These are phyloP conservation scores for Anoncus sp. DNA, from an alignment of 2,888 invertebrate genomes.

Conservation along the genomic window DNA sequence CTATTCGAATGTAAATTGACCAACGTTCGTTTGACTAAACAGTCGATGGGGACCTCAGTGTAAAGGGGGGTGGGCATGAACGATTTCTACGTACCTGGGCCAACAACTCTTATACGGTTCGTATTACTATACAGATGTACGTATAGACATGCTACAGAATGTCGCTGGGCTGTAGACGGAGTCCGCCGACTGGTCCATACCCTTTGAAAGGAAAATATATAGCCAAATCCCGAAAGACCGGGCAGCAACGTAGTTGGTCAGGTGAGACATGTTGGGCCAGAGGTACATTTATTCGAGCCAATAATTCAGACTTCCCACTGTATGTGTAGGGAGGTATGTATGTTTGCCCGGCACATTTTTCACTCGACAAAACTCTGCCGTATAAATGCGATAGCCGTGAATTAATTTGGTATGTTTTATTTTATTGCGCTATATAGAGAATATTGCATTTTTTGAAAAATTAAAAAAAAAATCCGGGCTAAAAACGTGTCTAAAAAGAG, in stretches of 20 bases:
- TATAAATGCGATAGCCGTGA: neutral
- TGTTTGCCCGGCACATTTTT: slow-evolving; percentile 11
- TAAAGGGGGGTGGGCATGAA: slow-evolving; percentile 35
- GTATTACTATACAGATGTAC: neutral
- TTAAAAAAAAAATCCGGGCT: no score
- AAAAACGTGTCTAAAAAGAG: no score
- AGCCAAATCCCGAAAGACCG: slow-evolving; percentile 22
- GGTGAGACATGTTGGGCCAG: slow-evolving; percentile 7
- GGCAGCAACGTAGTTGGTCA: slow-evolving; percentile 2
- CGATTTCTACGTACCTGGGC: slow-evolving; percentile 30
- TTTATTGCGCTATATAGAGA: neutral
- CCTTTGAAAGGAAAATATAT: slow-evolving; percentile 44
- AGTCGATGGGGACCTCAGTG: slow-evolving; percentile 72
- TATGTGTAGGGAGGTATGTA: slow-evolving; percentile 11
- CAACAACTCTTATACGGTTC: slow-evolving; percentile 18
- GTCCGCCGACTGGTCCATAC: slow-evolving; percentile 47
- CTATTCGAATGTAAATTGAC: slow-evolving; percentile 80
- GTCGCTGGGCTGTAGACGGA: slow-evolving; percentile 16
- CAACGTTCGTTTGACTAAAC: slow-evolving; percentile 79
- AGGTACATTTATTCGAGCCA: slow-evolving; percentile 12
- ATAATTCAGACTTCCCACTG: slow-evolving; percentile 19
- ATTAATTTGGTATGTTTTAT: neutral
- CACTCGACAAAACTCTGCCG: neutral
- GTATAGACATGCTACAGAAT: slow-evolving; percentile 14
- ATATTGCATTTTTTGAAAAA: neutral